phyloP scores from a whole-genome alignment of 2,888 invertebrate genomes.

The Acleris laterana region DNA sequence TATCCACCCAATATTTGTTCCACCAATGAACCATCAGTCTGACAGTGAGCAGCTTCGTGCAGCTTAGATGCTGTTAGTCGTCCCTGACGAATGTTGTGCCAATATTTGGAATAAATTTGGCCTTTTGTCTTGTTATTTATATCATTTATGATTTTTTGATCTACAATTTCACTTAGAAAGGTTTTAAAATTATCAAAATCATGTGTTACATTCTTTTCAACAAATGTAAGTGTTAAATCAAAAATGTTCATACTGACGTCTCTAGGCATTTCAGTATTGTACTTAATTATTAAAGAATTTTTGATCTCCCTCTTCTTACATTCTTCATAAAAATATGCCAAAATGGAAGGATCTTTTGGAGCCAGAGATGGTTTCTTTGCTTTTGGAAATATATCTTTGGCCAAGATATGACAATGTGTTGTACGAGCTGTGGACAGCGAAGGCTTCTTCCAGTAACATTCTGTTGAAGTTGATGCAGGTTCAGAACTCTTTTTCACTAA shows the following conservation, averaged over 20 bases:
- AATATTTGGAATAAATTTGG: slow-evolving; percentile 3
- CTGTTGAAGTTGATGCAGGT: slow-evolving; percentile 11
- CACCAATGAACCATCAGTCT: slow-evolving; percentile 27
- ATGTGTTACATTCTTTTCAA: slow-evolving; percentile 1
- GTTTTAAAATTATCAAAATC: background rate
- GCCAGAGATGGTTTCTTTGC: slow-evolving; percentile 9
- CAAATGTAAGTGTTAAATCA: slow-evolving; percentile 3
- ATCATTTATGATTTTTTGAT: background rate
- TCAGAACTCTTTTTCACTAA: slow-evolving; percentile 14
- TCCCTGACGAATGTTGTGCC: slow-evolving; percentile 16
- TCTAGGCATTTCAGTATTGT: background rate
- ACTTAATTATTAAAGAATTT: slow-evolving; percentile 11
- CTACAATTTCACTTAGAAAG: background rate
- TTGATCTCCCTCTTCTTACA: background rate
- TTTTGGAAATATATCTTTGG: slow-evolving; percentile 11
- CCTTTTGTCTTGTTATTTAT: slow-evolving; percentile 3
- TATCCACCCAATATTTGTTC: slow-evolving; percentile 30
- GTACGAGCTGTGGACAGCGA: slow-evolving; percentile 1
- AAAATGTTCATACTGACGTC: background rate
- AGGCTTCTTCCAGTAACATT: slow-evolving; percentile 25
- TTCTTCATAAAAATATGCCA: slow-evolving; percentile 9
- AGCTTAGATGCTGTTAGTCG: slow-evolving; percentile 24
- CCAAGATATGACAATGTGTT: background rate
- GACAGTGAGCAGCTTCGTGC: slow-evolving; percentile 23
- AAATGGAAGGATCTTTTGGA: slow-evolving; percentile 9